Evolutionary conservation across 35 echinoderm and acorn worm species (phyloP).

Genomic region (Patiria miniata): DNA sequence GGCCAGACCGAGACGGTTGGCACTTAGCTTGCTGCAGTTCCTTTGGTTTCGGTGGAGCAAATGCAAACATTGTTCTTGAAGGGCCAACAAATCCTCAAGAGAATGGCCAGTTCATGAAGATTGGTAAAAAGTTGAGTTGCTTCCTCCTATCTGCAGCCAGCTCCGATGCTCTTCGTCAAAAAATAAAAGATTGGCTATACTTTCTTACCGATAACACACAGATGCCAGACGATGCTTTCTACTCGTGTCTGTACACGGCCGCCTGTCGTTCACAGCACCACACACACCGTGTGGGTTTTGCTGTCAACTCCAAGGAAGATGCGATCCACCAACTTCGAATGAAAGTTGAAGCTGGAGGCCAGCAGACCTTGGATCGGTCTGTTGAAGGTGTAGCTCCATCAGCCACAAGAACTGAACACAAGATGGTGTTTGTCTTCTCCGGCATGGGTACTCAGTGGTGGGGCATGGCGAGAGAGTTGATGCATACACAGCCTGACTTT

Average conservation of each 20-base stretch:
- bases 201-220: conserved; percentile 32
- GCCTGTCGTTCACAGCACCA: conserved; percentile 54
- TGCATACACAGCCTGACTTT: conserved; percentile 40
- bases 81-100: not conserved
- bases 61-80: conserved; percentile 68
- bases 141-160: conserved; percentile 65
- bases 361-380: not conserved
- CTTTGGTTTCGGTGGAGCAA: too few species aligned
- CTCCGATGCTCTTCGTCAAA: conserved; percentile 44
- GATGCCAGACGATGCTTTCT: conserved; percentile 11
- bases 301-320: conserved; percentile 24
- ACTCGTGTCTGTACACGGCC: conserved; percentile 35
- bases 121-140: not conserved
- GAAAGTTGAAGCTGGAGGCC: not conserved
- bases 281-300: conserved; percentile 39
- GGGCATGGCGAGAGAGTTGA: conserved; percentile 74
- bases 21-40: too few species aligned
- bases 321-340: not conserved
- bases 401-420: not conserved
- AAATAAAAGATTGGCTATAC: conserved; percentile 42
- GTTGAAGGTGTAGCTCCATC: conserved; percentile 29
- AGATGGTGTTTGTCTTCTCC: conserved; percentile 62
- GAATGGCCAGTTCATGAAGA: not conserved
- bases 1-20: too few species aligned
- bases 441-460: conserved; percentile 93